These are phyloP conservation scores for Cryptus viduatorius DNA, from an alignment of 2,888 invertebrate genomes.

Conservation along the genomic window DNA sequence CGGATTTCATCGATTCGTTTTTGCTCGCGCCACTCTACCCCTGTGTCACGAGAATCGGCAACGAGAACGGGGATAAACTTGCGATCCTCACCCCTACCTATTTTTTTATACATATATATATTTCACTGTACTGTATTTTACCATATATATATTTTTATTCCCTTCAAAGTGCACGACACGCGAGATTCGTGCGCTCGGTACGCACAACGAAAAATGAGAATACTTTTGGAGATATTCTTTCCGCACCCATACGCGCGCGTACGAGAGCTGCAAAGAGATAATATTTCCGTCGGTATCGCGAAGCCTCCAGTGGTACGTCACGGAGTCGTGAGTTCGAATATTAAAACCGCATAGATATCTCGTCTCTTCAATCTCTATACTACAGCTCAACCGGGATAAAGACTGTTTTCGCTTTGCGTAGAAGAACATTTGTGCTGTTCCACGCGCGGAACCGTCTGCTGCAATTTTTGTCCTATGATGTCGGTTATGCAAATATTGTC, in stretches of 20 bases:
- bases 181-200: background rate
- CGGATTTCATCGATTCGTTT: constrained; percentile 67
- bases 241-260: background rate
- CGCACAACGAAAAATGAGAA: constrained; percentile 23
- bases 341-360: constrained; percentile 34
- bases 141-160: background rate
- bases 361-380: constrained; percentile 31
- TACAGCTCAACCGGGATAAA: background rate
- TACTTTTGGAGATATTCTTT: constrained; percentile 32
- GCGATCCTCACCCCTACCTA: background rate
- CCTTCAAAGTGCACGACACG: background rate
- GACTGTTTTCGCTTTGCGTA: constrained; percentile 8
- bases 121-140: constrained; percentile 2
- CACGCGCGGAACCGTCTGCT: background rate
- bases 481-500: background rate
- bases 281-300: constrained; percentile 34
- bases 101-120: background rate
- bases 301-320: background rate
- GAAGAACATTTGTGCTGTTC: background rate
- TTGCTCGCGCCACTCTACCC: constrained; percentile 26
- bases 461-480: background rate
- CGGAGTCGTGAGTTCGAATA: constrained; percentile 47
- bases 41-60: background rate
- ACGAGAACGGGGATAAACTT: background rate
- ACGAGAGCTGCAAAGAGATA: constrained; percentile 16